Evolutionary conservation across 1,140 invertebrate genomes (phyloP), one percentile per base, ranked within the genome.

Genomic region (Eumaeus atala): DNA sequence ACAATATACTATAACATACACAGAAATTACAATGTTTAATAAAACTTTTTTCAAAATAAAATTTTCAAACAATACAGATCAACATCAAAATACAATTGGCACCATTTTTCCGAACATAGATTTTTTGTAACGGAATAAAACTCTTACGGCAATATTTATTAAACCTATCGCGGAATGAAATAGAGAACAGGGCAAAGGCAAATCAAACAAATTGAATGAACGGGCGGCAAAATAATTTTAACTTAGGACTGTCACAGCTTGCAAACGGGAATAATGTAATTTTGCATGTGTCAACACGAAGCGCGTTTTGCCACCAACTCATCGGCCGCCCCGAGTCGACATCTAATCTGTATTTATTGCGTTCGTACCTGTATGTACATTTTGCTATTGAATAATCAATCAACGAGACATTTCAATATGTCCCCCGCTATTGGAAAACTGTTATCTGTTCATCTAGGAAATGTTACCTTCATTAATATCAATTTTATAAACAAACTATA

Each of bases 251-350:
- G 62, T 61, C 60, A 59, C 63, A 64, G 54, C 59, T 64, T 71
- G 59, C 61, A 63, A 54, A 47, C 50, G 40, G 37, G 54, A 47
- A 61, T 72, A 72, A 70, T 66, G 62, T 70, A 67, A 68, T 72
- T 70, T 68, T 61, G 61, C 63, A 66, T 58, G 48, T 70, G 70
- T 73, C 67, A 73, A 59, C 62, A 59, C 64, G 66, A 70, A 34
- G 52, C 50, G 51, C 58, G 60, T 69, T 69, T 66, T 63, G 69
- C 66, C 61, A 65, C 42, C 51, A 52, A 35, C 54, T 52, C 54
- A 44, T 51, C 57, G 49, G 47, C 54, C 56, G 59, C 53, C 56
- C 51, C 50, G 48, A 14, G 40, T 14, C 40, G 14, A 17, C 40
- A 44, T 44, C 40, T 44, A 44, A 44, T 44, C 40, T 44, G 10